Evolutionary conservation across 2,113 vertebrate species (phyloP), one percentile per base, ranked within the genome.

Genomic region (Dipodomys stephensi): DNA sequence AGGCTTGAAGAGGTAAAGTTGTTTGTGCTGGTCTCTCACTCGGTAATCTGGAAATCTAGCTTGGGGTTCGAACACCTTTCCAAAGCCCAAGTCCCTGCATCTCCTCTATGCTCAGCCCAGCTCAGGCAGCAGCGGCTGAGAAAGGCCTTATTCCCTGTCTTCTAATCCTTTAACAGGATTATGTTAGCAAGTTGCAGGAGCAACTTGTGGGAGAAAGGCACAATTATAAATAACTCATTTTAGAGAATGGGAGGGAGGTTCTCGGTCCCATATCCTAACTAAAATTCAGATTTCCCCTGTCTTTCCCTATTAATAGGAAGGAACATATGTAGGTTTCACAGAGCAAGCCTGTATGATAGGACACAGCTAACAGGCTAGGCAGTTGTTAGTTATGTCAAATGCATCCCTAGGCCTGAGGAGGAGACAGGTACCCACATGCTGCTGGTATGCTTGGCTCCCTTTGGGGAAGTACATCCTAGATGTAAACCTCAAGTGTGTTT

Each of bases 81-180:
- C 0, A 1, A 18, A 28, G 25, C 8, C 6, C 25, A 16, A 28
- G 30, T 4, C 6, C 22, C 7, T 3, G 22, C 2, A 4, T 35
- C 22, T 16, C 22, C 1, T 28, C 69, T 15, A 0, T 20, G 19
- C 27, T 64, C 30, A 2, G 28, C 19, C 10, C 1, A 1, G 18
- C 32, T 62, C 60, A 1, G 6, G 4, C 62, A 25, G 10, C 49
- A 49, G 9, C 10, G 9, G 5, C 27, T n/a, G 20, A 35, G 0
- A 7, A 22, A 39, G 49, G 28, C 49, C 57, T 71, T 60, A 77
- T 39, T 23, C 35, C 20, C 30, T n/a, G 25, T 46, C n/a, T 87
- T 53, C 25, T 1, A 3, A n/a, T 39, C 9, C 25, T 25, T 32
- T 27, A 84, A 27, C 5, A n/a, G 39, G 74, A 30, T 35, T 30